These are phyloP conservation scores for Catagonus wagneri DNA, from an alignment of 2,113 vertebrate genomes.

Conservation along the genomic window DNA sequence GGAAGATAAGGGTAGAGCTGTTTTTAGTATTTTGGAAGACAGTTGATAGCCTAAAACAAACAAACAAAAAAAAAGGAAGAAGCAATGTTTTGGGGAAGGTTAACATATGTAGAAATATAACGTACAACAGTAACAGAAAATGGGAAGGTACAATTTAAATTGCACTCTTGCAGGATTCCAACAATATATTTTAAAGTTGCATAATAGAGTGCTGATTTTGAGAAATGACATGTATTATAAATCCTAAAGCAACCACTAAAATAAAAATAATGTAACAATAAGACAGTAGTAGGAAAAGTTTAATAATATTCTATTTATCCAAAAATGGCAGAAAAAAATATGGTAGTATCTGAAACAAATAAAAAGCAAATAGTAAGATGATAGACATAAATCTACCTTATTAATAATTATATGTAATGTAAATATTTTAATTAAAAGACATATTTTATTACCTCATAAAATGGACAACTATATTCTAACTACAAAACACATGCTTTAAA, in stretches of 20 bases:
- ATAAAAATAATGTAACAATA: not conserved
- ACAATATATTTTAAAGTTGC: not conserved
- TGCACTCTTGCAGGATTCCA: not conserved
- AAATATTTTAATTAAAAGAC: not conserved
- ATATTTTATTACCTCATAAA: not conserved
- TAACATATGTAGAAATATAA: not conserved
- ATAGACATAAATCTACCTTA: not conserved
- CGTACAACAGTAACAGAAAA: not conserved
- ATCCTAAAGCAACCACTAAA: not conserved
- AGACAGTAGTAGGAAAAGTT: not conserved
- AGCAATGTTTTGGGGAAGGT: not conserved
- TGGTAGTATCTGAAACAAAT: not conserved
- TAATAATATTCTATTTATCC: not conserved
- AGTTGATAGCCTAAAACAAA: not conserved
- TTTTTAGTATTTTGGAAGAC: not conserved
- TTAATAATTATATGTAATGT: not conserved
- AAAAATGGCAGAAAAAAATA: slow-evolving; percentile 14
- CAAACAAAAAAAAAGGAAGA: not conserved
- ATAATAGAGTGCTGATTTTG: not conserved
- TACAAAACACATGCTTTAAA: not conserved
- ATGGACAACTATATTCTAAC: not conserved
- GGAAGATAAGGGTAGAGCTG: not conserved
- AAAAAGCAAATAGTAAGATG: not conserved
- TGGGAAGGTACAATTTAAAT: not conserved
- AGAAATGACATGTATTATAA: not conserved